Evolutionary conservation across 2,888 invertebrate genomes (phyloP), one percentile per base, ranked within the genome.

Genomic region (Pollenia angustigena): DNA sequence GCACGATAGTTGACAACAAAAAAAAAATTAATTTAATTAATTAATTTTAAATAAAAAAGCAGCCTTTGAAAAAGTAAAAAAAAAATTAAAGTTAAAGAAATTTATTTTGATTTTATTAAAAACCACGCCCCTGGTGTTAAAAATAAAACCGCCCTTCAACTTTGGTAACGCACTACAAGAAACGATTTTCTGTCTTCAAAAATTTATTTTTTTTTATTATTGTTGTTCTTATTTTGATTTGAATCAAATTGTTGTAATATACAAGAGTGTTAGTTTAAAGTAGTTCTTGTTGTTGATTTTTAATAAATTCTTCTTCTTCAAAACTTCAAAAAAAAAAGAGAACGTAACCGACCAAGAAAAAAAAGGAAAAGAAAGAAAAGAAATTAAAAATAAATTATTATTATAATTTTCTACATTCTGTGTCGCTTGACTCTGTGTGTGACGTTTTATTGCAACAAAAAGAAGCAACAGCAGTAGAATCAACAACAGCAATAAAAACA

Each of bases 51-150:
- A 56, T 12, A 16, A 46, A 68, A 58, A 48, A 40, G 32, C 6
- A 32, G 32, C 32, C 32, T 32, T 32, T 32, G 32, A 54, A 54
- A 48, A 58, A 83, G 11, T 3, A 12, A 46, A 62, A 52, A 69
- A 44, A 46, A 40, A 62, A 64, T 6, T 18, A 69, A 64, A 68
- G 12, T 9, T 44, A 78, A 74, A 66, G 40, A 68, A 79, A 71
- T 71, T 76, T 11, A 32, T 46, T 58, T 74, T 56, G 62, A 42
- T 68, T 42, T 4, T 58, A 32, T 32, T 4, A 6, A 32, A 32
- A 76, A 83, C 83, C 83, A 83, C 86, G 80, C 86, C 86, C 86
- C 86, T 83, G 83, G 66, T 68, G 60, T 68, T 79, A 68, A 48
- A 68, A 76, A 76, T 46, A 69, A 60, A 75, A 18, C 71, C 69